Percentiles rank a stretch among this genome's conserved stretches.
Conservation (phyloP, 92 coral and sea anemone species). For the Meandrina meandrites region DNA sequence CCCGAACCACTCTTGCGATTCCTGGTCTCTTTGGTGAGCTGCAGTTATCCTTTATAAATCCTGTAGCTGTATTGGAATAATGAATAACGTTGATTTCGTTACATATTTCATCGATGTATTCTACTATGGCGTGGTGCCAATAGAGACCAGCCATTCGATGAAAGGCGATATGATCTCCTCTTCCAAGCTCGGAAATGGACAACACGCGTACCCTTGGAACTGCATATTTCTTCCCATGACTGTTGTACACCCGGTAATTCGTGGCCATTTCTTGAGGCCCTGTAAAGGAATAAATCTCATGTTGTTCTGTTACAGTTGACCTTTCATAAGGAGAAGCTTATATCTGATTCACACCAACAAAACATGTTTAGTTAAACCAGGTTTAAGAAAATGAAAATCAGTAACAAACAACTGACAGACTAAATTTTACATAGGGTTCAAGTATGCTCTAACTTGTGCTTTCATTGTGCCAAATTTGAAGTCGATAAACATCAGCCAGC, state of each 20-base stretch:
- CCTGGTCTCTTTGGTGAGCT: background rate
- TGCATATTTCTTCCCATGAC: background rate
- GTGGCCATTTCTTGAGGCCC: background rate
- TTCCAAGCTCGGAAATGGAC: background rate
- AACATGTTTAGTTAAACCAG: too few species aligned
- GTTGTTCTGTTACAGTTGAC: background rate
- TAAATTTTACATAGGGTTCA: too few species aligned
- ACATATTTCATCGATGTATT: background rate
- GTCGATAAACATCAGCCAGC: too few species aligned
- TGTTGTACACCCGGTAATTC: background rate
- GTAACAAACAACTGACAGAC: too few species aligned
- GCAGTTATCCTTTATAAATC: constrained; percentile 10
- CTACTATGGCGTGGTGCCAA: constrained; percentile 43
- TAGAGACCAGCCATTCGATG: background rate
- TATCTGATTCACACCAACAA: too few species aligned
- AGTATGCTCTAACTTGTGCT: too few species aligned
- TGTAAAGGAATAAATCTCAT: background rate
- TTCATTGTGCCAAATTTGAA: too few species aligned
- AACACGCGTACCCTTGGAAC: constrained; percentile 5
- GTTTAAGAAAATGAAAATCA: too few species aligned
- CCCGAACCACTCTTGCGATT: background rate
- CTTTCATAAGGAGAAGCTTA: too few species aligned
- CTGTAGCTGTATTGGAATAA: constrained; percentile 16
- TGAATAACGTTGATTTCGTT: background rate
- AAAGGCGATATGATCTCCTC: constrained; percentile 40